phyloP scores from a whole-genome alignment of 2,113 vertebrate genomes.

The Nettapus auritus region DNA sequence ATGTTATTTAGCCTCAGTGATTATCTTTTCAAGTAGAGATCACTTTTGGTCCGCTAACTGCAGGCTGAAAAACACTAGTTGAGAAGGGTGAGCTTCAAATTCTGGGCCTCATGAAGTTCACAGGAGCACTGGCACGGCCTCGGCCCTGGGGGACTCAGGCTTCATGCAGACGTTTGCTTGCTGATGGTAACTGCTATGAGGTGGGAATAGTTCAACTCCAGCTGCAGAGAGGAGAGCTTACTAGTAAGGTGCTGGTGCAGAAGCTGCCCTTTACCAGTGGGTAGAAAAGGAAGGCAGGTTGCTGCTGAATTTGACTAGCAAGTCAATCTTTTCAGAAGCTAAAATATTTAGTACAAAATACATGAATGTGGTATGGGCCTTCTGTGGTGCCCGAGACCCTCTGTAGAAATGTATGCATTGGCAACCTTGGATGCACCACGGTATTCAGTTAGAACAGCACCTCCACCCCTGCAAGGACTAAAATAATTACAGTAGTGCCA shows the following conservation, averaged over 20 bases:
- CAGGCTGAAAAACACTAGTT: neutral
- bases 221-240: neutral
- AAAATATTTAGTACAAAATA: neutral
- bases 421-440: neutral
- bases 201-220: neutral
- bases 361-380: neutral
- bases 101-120: neutral
- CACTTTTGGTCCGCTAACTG: neutral
- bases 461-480: neutral
- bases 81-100: neutral
- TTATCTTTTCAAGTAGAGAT: neutral
- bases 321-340: neutral
- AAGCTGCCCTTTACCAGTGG: neutral
- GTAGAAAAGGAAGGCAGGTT: neutral
- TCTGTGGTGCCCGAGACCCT: neutral
- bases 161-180: neutral
- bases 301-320: neutral
- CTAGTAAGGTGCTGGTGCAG: neutral
- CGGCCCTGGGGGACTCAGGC: neutral
- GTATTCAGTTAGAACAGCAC: neutral
- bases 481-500: neutral
- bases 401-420: neutral
- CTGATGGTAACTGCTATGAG: neutral
- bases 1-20: neutral
- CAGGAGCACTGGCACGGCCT: neutral